Evolutionary conservation across 2,888 invertebrate genomes (phyloP), one percentile per base, ranked within the genome.

Genomic region (Drosophila colorata): DNA sequence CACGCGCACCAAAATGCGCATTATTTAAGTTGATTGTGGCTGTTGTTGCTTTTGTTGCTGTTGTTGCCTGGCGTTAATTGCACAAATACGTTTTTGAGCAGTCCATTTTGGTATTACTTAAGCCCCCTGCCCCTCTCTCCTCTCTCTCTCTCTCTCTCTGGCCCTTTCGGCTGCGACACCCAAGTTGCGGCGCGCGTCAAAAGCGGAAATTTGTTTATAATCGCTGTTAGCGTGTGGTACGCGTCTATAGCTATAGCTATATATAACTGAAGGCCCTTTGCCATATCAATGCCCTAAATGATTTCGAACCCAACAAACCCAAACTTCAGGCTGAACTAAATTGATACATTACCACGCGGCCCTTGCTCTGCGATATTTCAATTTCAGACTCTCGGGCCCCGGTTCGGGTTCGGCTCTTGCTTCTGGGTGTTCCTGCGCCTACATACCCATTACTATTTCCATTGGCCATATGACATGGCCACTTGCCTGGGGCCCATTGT

Each of bases 161-260:
- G n/a, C 20, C 43, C 13, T 7, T 25, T 7, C 25, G 7, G 8
- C 37, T 31, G n/a, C 41, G 16, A 31, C 44, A 47, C 35, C 40
- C 31, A 61, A 35, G 44, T 44, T 44, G 52, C 70, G 61, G 61
- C 76, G 75, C 82, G 88, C 88, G 87, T 86, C 87, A 83, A 86
- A 83, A 87, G 87, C 83, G 89, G 89, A 87, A 87, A 87, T 87
- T 88, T 88, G 80, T 88, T 88, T 87, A 87, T 87, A 87, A 87
- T 87, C 87, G 87, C 60, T 68, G 76, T 56, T 81, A 70, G 85
- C 76, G 82, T 85, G 87, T 61, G 87, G 81, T 81, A 59, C 16
- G 33, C 49, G 28, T 31, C 23, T 14, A 38, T 46, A 52, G 43
- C 41, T 47, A 47, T 44, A n/a, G 16, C 51, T 44, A 41, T 55